A percentile compares a stretch with the other conserved stretches of the same genome.
Evolutionary conservation across 1,140 invertebrate genomes (phyloP).

Genomic region (Drosophila mojavensis): DNA sequence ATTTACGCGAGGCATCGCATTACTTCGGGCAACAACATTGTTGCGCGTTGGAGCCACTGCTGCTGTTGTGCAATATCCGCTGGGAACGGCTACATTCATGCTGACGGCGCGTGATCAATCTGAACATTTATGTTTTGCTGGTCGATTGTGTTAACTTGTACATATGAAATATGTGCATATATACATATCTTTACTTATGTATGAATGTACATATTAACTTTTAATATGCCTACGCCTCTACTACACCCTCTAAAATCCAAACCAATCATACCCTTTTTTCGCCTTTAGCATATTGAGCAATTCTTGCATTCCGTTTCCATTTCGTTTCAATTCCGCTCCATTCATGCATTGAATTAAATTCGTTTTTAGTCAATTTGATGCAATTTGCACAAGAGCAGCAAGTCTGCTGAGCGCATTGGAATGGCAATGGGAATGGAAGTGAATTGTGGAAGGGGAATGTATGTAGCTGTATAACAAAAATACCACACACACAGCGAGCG

Average conservation of each 20-base stretch:
- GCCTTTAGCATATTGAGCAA: not conserved
- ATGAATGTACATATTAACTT: too few species aligned
- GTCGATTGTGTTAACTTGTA: too few species aligned
- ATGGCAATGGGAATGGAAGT: not conserved
- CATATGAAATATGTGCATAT: too few species aligned
- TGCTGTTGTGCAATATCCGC: too few species aligned
- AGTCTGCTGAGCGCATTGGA: constrained; percentile 1
- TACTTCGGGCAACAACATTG: too few species aligned
- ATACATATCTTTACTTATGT: too few species aligned
- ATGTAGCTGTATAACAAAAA: constrained; percentile 7
- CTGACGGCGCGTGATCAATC: too few species aligned
- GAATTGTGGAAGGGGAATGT: not conserved
- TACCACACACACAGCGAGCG: constrained; percentile 8
- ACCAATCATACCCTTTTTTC: not conserved
- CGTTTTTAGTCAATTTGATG: constrained; percentile 67
- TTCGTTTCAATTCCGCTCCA: constrained; percentile 60
- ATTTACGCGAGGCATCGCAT: too few species aligned
- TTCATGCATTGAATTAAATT: constrained; percentile 73
- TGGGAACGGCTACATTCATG: too few species aligned
- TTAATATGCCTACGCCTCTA: not conserved
- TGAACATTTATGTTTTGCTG: too few species aligned
- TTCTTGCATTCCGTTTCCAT: constrained; percentile 34
- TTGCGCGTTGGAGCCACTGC: too few species aligned
- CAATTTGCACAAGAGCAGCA: constrained; percentile 60
- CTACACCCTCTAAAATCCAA: too few species aligned